Evolutionary conservation across 1,140 invertebrate genomes (phyloP), one percentile per base, ranked within the genome.

Genomic region (Lepidurus arcticus): DNA sequence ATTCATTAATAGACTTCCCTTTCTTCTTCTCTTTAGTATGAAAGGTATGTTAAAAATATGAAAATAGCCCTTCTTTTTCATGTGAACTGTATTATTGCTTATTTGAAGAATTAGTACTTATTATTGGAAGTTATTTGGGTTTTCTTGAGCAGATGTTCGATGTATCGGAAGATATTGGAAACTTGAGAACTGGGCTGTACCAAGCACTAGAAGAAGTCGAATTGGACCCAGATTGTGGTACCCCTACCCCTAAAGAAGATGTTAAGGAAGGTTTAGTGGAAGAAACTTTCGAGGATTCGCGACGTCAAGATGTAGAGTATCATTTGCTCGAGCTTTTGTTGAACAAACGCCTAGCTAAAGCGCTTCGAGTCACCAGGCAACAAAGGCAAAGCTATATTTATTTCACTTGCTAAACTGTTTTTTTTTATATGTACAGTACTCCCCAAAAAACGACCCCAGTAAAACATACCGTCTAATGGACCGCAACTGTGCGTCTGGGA

Each of bases 191-290:
- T 47, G 85, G 86, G 78, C 81, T 87, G 8, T 80, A 81, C 42
- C 77, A 81, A 74, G 84, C 84, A 21, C 75, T 84, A 34, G 78
- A 82, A 74, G 86, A 87, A 75, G 81, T 84, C 47, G 85, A 86
- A 76, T 42, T 65, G 21, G 79, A 79, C 34, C 26, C 42, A n/a
- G n/a, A 53, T 47, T 53, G 42, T 42, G 44, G 75, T 16, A 78
- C 53, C n/a, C 76, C 76, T n/a, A 76, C 76, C 1, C 44, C 45
- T 7, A 65, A 10, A 65, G 47, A 65, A 65, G 47, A 65, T 6
- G 13, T 21, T 65, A 13, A 21, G 21, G 47, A 65, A 65, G 47
- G 47, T 13, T 42, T 73, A 24, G 43, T 42, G 10, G 77, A 73
- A 10, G 11, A 26, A 24, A 44, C 24, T 24, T 44, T 74, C 43